Base-by-base conservation (phyloP, 2,888 invertebrate genomes). In the Apocheima hispidaria region DNA sequence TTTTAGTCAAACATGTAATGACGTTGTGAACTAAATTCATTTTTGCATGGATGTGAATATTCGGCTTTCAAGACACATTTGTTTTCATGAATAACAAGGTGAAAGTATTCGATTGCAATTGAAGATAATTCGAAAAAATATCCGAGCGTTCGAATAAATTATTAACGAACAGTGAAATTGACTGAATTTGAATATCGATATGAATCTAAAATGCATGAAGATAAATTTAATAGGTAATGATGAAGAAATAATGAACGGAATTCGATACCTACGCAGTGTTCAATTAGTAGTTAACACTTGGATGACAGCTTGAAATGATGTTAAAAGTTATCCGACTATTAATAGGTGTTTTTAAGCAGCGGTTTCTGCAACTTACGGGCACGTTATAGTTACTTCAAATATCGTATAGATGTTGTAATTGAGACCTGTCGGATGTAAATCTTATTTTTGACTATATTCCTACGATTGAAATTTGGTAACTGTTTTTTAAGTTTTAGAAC, bases 61-160 rank as follows among this genome's bases (percentile, higher is more conserved):
- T 23, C 44, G 40, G 49, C 44, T 20, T 61, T 26, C 23, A 79
- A 79, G 72, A 74, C 74, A 72, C 75, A 79, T 78, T 81, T 76
- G 78, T 78, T 75, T 75, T 75, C 75, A 87, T 86, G 84, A 89
- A 87, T 87, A 83, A 83, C 83, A 75, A 80, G 75, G 82, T 85
- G 82, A 84, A 83, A 80, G 73, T 74, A 52, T 54, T 60, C 40
- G 61, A 69, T 72, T 41, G 62, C 56, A 60, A 66, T 66, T 52
- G 58, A 40, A 63, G 53, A 65, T 65, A 56, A 58, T 40, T 56
- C 20, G 30, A 49, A 64, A 49, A 61, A 51, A 57, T 54, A 56
- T 55, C 40, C 51, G 30, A 46, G 52, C 41, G 41, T 9, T 51
- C 16, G 30, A 33, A 56, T 61, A 51, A 46, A 61, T 61, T 41